Evolutionary conservation across 1,140 invertebrate species (phyloP).

Genomic region (Venustaconcha ellipsiformis): DNA sequence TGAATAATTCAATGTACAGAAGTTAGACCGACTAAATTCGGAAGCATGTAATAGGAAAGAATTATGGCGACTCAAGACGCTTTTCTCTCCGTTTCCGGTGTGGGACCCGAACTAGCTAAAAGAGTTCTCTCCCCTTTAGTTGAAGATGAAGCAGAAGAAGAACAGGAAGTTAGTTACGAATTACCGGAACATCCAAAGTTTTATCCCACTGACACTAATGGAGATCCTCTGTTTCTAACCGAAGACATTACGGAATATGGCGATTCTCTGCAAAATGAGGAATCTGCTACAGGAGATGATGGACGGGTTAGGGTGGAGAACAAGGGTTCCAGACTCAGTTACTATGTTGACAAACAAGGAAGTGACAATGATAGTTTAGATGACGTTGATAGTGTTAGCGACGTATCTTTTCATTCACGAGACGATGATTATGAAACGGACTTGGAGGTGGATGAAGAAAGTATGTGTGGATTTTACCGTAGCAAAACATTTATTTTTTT

Average conservation of each 20-base stretch:
- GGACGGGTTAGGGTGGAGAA: slow-evolving; percentile 18
- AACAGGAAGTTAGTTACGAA: neutral
- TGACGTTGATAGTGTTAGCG: slow-evolving; percentile 29
- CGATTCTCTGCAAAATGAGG: neutral
- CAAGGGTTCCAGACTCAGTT: slow-evolving; percentile 2
- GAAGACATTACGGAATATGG: neutral
- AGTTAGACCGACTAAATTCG: too few species aligned
- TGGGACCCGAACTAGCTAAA: slow-evolving; percentile 8
- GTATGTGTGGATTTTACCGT: slow-evolving; percentile 27
- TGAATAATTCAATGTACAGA: too few species aligned
- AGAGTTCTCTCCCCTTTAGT: slow-evolving; percentile 37
- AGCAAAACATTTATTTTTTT: neutral
- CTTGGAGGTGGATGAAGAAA: slow-evolving; percentile 50
- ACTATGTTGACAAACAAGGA: slow-evolving; percentile 1
- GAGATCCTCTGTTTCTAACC: slow-evolving; percentile 27
- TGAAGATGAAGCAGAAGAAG: slow-evolving; percentile 26
- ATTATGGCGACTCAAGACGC: slow-evolving; percentile 19
- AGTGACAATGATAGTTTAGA: slow-evolving; percentile 34
- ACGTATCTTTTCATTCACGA: slow-evolving; percentile 31
- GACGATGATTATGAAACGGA: slow-evolving; percentile 54
- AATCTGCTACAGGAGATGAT: slow-evolving; percentile 1
- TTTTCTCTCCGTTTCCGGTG: slow-evolving; percentile 13
- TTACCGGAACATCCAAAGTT: slow-evolving; percentile 30
- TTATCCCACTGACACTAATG: slow-evolving; percentile 11
- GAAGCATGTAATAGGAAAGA: too few species aligned